A percentile compares a stretch with the other conserved stretches of the same genome.
These are phyloP conservation scores for Yponomeuta sedellus DNA, from an alignment of 2,888 invertebrate species.

Conservation along the genomic window DNA sequence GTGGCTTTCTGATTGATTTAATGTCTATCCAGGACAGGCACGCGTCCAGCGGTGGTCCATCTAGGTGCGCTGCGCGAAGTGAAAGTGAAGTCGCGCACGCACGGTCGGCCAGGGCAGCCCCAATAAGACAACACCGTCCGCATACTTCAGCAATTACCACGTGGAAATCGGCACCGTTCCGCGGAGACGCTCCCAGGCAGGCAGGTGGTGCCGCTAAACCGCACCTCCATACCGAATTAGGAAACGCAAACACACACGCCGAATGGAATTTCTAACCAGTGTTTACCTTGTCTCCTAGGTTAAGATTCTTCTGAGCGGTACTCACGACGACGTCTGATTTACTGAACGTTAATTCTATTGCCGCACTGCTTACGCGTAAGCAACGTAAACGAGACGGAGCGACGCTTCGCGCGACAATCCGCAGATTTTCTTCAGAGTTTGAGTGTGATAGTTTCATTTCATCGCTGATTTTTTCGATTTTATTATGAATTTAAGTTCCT, in stretches of 20 bases:
- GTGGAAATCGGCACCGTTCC: conserved; percentile 67
- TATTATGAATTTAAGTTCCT: no score
- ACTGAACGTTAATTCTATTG: background rate
- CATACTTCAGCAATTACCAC: conserved; percentile 73
- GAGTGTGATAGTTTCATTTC: no score
- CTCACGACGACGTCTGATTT: background rate
- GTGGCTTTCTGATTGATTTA: background rate
- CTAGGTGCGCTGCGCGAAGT: conserved; percentile 44
- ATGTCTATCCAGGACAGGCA: conserved; percentile 8
- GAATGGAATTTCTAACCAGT: background rate
- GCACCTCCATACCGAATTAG: conserved; percentile 8
- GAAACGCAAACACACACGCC: conserved; percentile 11
- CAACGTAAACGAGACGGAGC: no score
- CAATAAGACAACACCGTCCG: conserved; percentile 74
- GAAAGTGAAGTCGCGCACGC: conserved; percentile 73
- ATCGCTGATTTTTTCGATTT: no score
- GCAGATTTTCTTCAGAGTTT: no score
- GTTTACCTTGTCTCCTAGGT: background rate
- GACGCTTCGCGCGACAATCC: no score
- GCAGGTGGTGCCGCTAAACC: conserved; percentile 5
- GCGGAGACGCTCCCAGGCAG: conserved; percentile 23
- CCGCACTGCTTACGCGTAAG: background rate
- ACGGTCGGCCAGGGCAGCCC: conserved; percentile 48
- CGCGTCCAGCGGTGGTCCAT: conserved; percentile 12
- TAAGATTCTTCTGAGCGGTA: background rate